These are phyloP conservation scores for Rhizoglyphus robini DNA, from an alignment of 1,140 invertebrate species.

Conservation along the genomic window DNA sequence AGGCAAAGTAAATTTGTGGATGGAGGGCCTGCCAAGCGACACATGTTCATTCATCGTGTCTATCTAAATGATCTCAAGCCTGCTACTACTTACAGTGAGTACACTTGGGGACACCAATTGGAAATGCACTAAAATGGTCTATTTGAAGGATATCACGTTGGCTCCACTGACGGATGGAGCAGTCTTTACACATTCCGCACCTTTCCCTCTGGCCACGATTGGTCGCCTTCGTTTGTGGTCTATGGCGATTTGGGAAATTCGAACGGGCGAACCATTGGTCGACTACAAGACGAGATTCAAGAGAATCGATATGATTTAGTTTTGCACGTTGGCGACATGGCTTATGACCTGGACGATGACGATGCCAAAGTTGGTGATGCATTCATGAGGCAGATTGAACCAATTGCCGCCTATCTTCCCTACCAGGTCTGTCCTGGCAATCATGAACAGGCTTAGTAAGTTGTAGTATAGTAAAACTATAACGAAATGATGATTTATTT, in stretches of 20 bases:
- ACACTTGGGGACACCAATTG: too few species aligned
- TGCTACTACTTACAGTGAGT: constrained; percentile 46
- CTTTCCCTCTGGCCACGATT: constrained; percentile 26
- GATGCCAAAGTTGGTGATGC: constrained; percentile 56
- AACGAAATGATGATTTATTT: neutral
- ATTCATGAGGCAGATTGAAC: constrained; percentile 77
- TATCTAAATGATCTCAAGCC: constrained; percentile 43
- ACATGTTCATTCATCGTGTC: constrained; percentile 67
- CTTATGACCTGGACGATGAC: constrained; percentile 77
- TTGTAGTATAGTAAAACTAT: constrained; percentile 43
- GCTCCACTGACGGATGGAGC: constrained; percentile 23
- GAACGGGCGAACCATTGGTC: constrained; percentile 39
- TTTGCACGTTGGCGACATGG: constrained; percentile 54
- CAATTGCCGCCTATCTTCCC: constrained; percentile 67
- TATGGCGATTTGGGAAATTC: constrained; percentile 44
- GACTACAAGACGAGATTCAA: constrained; percentile 66
- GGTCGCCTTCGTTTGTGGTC: constrained; percentile 37
- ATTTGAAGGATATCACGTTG: constrained; percentile 25
- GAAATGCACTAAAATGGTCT: too few species aligned
- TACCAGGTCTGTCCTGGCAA: constrained; percentile 84
- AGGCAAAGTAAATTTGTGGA: constrained; percentile 54
- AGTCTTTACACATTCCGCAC: constrained; percentile 21
- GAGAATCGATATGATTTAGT: neutral
- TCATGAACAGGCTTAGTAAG: constrained; percentile 68
- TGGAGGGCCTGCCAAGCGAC: constrained; percentile 40